Evolutionary conservation across 2,797 vertebrate species (phyloP).

Genomic region (Pangasius djambal): DNA sequence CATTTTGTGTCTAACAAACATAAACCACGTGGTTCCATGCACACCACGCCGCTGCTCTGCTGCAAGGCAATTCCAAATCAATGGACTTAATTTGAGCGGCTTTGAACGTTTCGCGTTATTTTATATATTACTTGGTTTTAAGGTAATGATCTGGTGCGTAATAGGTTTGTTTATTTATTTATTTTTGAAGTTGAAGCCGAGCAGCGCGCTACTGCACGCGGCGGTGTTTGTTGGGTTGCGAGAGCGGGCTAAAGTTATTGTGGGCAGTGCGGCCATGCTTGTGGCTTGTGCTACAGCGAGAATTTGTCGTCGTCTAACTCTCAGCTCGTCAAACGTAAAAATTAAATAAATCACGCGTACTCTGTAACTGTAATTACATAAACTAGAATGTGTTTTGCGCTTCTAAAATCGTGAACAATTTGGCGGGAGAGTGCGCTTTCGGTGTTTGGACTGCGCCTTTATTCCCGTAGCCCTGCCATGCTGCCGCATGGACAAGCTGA

Average conservation of each 20-base stretch:
- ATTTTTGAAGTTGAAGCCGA: slow-evolving; percentile 19
- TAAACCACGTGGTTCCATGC: slow-evolving; percentile 90
- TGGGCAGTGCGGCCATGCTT: slow-evolving; percentile 85
- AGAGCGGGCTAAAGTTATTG: slow-evolving; percentile 72
- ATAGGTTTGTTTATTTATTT: background rate
- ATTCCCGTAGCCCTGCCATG: slow-evolving; percentile 73
- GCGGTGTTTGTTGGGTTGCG: slow-evolving; percentile 41
- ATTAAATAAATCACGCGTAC: background rate
- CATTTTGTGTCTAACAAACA: slow-evolving; percentile 85
- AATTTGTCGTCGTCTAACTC: slow-evolving; percentile 66
- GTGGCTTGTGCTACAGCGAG: slow-evolving; percentile 70
- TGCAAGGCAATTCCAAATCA: slow-evolving; percentile 60
- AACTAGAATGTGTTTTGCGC: background rate
- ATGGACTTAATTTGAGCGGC: slow-evolving; percentile 57
- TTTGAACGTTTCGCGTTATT: background rate
- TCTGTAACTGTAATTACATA: background rate
- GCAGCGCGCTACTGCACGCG: background rate
- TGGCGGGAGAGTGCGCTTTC: slow-evolving; percentile 23
- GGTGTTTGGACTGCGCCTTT: slow-evolving; percentile 73
- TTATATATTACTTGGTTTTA: slow-evolving; percentile 34
- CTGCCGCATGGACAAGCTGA: slow-evolving; percentile 77
- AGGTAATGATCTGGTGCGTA: background rate
- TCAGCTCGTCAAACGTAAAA: slow-evolving; percentile 24
- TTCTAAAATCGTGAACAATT: slow-evolving; percentile 30
- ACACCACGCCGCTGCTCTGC: slow-evolving; percentile 82